Evolutionary conservation across 2,797 vertebrate genomes (phyloP).

Genomic region (Tachyglossus aculeatus): DNA sequence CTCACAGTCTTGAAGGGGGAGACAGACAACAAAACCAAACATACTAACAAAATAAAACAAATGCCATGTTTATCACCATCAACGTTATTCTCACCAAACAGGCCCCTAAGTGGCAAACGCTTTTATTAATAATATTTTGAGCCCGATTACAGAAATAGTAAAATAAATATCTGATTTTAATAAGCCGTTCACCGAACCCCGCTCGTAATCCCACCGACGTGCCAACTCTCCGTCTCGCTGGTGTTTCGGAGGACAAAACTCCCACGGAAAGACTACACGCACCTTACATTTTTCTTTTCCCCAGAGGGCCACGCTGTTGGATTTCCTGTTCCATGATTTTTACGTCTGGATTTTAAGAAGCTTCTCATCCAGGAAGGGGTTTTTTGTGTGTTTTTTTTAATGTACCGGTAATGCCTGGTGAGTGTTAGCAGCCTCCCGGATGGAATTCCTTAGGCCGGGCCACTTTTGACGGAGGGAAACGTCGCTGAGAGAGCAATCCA

Average conservation of each 20-base stretch:
- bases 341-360: not conserved
- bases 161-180: slow-evolving; percentile 12
- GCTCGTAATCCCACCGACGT: slow-evolving; percentile 6
- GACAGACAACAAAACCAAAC: too few species aligned
- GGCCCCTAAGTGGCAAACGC: not conserved
- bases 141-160: slow-evolving; percentile 4
- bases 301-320: not conserved
- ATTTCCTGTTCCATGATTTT: not conserved
- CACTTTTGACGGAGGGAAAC: too few species aligned
- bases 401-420: too few species aligned
- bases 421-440: not conserved
- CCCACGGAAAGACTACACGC: not conserved
- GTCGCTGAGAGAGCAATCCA: too few species aligned
- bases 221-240: not conserved
- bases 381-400: too few species aligned
- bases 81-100: too few species aligned
- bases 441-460: not conserved
- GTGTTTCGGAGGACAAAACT: slow-evolving; percentile 16
- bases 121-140: slow-evolving; percentile 19
- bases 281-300: not conserved
- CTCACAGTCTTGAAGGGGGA: too few species aligned
- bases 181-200: slow-evolving; percentile 13
- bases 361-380: not conserved
- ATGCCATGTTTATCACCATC: too few species aligned
- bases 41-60: too few species aligned